Percentiles rank a stretch among this genome's conserved stretches.
Conservation (phyloP, 2,888 invertebrate species). For the Leucophora obtusa region DNA sequence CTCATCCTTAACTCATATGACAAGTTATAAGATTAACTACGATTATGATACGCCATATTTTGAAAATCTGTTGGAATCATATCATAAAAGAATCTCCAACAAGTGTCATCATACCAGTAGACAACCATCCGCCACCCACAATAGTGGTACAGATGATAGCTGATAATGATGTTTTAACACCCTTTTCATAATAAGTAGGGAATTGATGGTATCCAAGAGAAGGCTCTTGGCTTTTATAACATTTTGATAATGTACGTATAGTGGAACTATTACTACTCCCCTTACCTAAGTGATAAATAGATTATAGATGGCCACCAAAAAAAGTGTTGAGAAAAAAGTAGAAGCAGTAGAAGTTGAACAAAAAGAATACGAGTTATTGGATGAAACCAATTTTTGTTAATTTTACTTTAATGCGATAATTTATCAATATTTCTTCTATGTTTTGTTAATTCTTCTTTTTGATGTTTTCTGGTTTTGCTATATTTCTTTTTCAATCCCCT, state of each 20-base stretch:
- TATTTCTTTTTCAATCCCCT: slow-evolving; percentile 22
- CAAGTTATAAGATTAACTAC: neutral
- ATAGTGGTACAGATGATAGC: neutral
- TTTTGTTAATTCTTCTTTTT: slow-evolving; percentile 24
- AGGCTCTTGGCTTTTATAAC: too few relatives aligned
- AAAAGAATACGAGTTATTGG: slow-evolving; percentile 55
- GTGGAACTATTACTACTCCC: neutral
- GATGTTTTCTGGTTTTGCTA: slow-evolving; percentile 9
- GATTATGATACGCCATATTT: slow-evolving; percentile 22
- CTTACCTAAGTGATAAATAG: neutral
- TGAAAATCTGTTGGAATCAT: slow-evolving; percentile 19
- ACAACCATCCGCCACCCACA: neutral
- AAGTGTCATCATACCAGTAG: too few relatives aligned
- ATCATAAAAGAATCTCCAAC: slow-evolving; percentile 8
- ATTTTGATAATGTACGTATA: too few relatives aligned
- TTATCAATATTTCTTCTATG: slow-evolving; percentile 25
- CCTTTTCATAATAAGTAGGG: too few relatives aligned
- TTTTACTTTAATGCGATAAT: slow-evolving; percentile 47
- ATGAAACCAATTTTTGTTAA: slow-evolving; percentile 68
- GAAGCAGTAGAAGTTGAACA: slow-evolving; percentile 21
- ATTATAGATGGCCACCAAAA: neutral
- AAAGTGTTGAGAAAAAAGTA: slow-evolving; percentile 2
- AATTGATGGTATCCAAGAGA: too few relatives aligned
- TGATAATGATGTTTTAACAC: slow-evolving; percentile 3
- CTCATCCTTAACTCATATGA: too few relatives aligned